Evolutionary conservation across 2,888 invertebrate species (phyloP).

Genomic region (Ptilodon capucinus): DNA sequence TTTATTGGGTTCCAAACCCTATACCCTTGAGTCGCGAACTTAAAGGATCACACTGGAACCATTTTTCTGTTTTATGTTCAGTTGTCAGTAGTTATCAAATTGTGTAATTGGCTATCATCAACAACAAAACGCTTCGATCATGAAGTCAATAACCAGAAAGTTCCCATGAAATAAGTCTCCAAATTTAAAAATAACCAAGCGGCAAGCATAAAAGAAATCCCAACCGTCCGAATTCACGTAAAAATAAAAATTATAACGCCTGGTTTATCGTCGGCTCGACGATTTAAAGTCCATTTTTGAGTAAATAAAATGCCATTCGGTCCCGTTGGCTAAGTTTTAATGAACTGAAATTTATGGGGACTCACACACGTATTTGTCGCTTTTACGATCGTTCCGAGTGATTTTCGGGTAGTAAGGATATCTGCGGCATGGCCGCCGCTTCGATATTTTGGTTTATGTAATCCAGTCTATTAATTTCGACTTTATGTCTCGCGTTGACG

Average conservation of each 20-base stretch:
- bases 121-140: no score
- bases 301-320: conserved; percentile 47
- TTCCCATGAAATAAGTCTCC: conserved; percentile 35
- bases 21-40: no score
- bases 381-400: conserved; percentile 59
- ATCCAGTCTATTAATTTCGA: conserved; percentile 58
- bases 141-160: neutral
- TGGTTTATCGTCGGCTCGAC: conserved; percentile 38
- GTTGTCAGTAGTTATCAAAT: no score
- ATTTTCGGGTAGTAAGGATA: conserved; percentile 52
- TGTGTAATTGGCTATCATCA: no score
- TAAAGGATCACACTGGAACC: no score
- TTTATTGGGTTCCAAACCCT: no score
- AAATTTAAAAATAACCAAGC: conserved; percentile 54
- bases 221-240: conserved; percentile 47
- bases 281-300: conserved; percentile 56
- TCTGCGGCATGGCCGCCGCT: conserved; percentile 50
- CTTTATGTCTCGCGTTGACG: conserved; percentile 39
- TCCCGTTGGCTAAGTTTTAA: conserved; percentile 60
- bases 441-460: conserved; percentile 63
- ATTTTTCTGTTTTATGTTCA: no score
- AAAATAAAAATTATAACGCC: conserved; percentile 46
- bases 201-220: conserved; percentile 50
- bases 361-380: conserved; percentile 66
- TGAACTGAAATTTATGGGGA: conserved; percentile 71